Evolutionary conservation across 2,888 invertebrate species (phyloP).

Genomic region (Agrochola circellaris): DNA sequence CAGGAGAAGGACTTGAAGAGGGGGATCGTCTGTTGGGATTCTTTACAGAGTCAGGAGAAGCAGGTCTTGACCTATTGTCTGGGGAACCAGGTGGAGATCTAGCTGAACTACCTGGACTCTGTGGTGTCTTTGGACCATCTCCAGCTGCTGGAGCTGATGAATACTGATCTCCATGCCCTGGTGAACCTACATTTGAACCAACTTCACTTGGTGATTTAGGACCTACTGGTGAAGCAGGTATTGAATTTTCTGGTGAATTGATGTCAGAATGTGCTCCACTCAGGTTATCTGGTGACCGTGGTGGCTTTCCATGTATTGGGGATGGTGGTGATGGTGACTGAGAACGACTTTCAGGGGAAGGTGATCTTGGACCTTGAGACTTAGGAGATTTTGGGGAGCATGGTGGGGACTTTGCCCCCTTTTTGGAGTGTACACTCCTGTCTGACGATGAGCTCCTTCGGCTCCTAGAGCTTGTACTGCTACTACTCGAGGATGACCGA

Average conservation of each 20-base stretch:
- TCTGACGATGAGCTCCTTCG: slow-evolving; percentile 85
- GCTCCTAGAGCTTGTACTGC: slow-evolving; percentile 87
- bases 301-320: slow-evolving; percentile 69
- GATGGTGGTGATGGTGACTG: slow-evolving; percentile 78
- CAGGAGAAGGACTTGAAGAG: slow-evolving; percentile 83
- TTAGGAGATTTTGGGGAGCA: slow-evolving; percentile 69
- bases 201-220: slow-evolving; percentile 86
- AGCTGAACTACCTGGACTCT: slow-evolving; percentile 79
- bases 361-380: slow-evolving; percentile 77
- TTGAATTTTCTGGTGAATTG: slow-evolving; percentile 87
- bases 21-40: slow-evolving; percentile 75
- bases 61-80: slow-evolving; percentile 78
- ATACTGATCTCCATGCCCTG: slow-evolving; percentile 77
- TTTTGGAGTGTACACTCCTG: slow-evolving; percentile 83
- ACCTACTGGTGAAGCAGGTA: slow-evolving; percentile 81
- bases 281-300: slow-evolving; percentile 83
- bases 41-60: slow-evolving; percentile 81
- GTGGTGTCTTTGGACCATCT: slow-evolving; percentile 85
- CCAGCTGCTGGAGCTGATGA: slow-evolving; percentile 75
- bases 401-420: slow-evolving; percentile 81
- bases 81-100: slow-evolving; percentile 81
- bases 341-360: slow-evolving; percentile 78
- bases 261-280: slow-evolving; percentile 87
- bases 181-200: slow-evolving; percentile 78
- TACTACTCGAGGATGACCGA: slow-evolving; percentile 88